These are phyloP conservation scores for Corythornis madagascariensis DNA, from an alignment of 2,113 vertebrate species.

Conservation along the genomic window DNA sequence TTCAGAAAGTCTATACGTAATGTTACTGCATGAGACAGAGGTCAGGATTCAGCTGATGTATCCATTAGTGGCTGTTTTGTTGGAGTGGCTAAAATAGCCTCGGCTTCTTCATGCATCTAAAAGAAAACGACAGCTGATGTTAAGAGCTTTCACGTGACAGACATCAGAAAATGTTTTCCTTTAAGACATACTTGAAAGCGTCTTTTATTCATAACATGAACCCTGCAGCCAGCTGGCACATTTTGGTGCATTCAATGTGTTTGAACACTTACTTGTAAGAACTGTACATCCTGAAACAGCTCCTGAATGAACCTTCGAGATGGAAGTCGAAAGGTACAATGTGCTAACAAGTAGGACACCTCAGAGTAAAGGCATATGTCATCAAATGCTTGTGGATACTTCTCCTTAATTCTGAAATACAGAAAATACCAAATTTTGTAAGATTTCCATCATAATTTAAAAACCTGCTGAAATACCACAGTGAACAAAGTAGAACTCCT, in stretches of 20 bases:
- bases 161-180: not conserved
- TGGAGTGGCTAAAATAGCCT: conserved; percentile 86
- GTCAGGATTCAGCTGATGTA: conserved; percentile 86
- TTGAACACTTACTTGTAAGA: conserved; percentile 85
- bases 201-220: not conserved
- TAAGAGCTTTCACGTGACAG: not conserved
- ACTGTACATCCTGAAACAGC: conserved; percentile 98
- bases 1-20: conserved; percentile 48
- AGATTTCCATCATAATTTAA: not conserved
- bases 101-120: conserved; percentile 97
- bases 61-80: conserved; percentile 80
- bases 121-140: not conserved
- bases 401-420: conserved; percentile 92
- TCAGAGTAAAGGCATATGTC: conserved; percentile 99
- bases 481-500: not conserved
- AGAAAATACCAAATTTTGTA: not conserved
- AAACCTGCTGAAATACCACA: not conserved
- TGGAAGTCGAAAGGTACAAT: conserved; percentile 93
- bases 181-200: not conserved
- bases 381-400: conserved; percentile 96
- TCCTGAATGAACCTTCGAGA: conserved; percentile 98
- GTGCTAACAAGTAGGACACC: conserved; percentile 92
- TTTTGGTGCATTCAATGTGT: not conserved
- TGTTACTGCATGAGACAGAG: conserved; percentile 1
- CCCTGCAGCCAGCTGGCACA: not conserved